Base-by-base conservation (phyloP, 2,888 invertebrate species). In the Cosmopolites sordidus region DNA sequence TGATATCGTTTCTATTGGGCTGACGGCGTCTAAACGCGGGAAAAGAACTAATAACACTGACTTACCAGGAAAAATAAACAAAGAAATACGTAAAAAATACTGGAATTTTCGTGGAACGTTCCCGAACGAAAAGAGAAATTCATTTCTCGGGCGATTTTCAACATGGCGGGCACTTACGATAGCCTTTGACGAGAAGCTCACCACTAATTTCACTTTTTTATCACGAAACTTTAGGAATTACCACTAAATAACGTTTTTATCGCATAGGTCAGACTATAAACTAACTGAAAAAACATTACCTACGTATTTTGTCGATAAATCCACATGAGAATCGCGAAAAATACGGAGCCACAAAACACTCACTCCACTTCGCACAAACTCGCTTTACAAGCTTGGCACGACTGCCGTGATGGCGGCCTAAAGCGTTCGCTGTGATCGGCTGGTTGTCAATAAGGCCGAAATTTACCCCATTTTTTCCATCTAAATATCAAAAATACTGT, bases 161-260 rank as follows among this genome's bases (percentile, higher is more conserved):
- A 82, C 81, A 83, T 83, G 83, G 83, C 83, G 82, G 82, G 79
- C 77, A 80, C 79, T 62, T 66, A 68, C 63, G 67, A 62, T 66
- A 66, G 69, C 69, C 70, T 69, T 68, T 69, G 69, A 66, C 66
- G 68, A 65, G 69, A 69, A 70, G 73, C 72, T 69, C 67, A 66
- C 62, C 64, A 63, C 64, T 66, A 68, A 65, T 69, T 70, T 68
- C 63, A 62, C 66, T 63, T 58, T 58, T 61, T 61, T 61, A 27
- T 22, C 51, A 48, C 43, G 45, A 18, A 51, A 50, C 40, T 49
- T 47, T 2, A n/a, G 41, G 48, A 43, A 45, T 51, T 37, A 14
- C 38, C 15, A 38, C 39, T 16, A 54, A 57, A 54, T 54, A 59
- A 57, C 45, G 30, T 48, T 27, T 43, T 38, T 51, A 47, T 45